phyloP scores from a whole-genome alignment of 2,888 invertebrate genomes.

The Drosophila nr. perissopoda region DNA sequence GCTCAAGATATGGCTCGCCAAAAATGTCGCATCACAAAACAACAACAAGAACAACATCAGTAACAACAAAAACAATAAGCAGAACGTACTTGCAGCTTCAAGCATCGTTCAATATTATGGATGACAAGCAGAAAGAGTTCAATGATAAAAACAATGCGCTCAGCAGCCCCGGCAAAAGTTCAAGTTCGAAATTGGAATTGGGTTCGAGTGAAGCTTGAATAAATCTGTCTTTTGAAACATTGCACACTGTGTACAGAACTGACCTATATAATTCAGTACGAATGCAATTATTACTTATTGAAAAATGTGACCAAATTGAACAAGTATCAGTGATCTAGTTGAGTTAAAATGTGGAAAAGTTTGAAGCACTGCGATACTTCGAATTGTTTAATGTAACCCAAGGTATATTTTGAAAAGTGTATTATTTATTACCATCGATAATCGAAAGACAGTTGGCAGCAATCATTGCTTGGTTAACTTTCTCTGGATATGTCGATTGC shows the following conservation, averaged over 20 bases:
- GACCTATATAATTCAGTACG: neutral
- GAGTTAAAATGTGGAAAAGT: neutral
- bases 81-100: slow-evolving; percentile 3
- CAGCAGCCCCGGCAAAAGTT: neutral
- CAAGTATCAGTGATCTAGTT: neutral
- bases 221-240: slow-evolving; percentile 32
- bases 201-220: slow-evolving; percentile 6
- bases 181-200: slow-evolving; percentile 1
- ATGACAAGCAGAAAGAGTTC: slow-evolving; percentile 41
- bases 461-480: neutral
- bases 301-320: neutral
- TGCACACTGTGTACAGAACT: neutral
- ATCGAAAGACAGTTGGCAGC: neutral
- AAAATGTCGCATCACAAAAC: slow-evolving; percentile 54
- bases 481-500: neutral
- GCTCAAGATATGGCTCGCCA: slow-evolving; percentile 31
- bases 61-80: slow-evolving; percentile 12
- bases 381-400: neutral
- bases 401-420: neutral
- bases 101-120: slow-evolving; percentile 50
- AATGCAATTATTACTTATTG: neutral
- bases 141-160: slow-evolving; percentile 51
- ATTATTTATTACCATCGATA: neutral
- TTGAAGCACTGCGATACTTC: neutral
- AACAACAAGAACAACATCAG: slow-evolving; percentile 25